Evolutionary conservation across 1,140 invertebrate species (phyloP), one percentile per base, ranked within the genome.

Genomic region (Drosophila kepulauana): DNA sequence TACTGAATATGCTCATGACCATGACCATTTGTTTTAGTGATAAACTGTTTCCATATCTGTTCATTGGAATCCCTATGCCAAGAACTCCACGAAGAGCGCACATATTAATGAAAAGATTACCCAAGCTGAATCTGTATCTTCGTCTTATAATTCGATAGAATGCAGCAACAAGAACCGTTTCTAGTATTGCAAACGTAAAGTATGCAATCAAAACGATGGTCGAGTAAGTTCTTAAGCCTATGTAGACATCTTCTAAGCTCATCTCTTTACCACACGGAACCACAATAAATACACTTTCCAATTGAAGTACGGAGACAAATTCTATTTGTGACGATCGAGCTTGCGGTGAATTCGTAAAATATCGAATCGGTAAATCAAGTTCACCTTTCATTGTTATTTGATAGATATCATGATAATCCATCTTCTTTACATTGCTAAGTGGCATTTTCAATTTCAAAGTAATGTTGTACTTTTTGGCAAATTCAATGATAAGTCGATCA

Each of bases 31-130:
- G 79, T 0, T 51, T 58, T 0, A 82, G 45, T 0, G 75, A 71
- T 5, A 54, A 1, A 8, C 56, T 76, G 0, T 7, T 15, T 5
- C 63, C 45, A 38, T 51, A 38, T 49, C 61, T 35, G 1, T 11
- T 25, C 6, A 46, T 20, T 1, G 63, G 54, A 16, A 68, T 65
- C 1, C 75, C 13, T 0, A 79, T 13, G 0, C 79, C 80, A 5
- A 82, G 3, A 13, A 82, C 62, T 6, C 66, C 70, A 4, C 71
- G 25, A 8, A 82, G 72, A 0, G 71, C 75, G 7, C 75, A 49
- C 0, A 75, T 41, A 20, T 82, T 82, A 20, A 20, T 20, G 0
- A 76, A 1, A 1, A 78, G 33, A 25, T 35, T 66, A 0, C 28
- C 25, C 10, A 41, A 64, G 5, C 46, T 41, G 1, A 65, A 11